Percentiles rank a stretch among this genome's conserved stretches.
Evolutionary conservation across 2,888 invertebrate genomes (phyloP).

Genomic region (Busseola fusca): DNA sequence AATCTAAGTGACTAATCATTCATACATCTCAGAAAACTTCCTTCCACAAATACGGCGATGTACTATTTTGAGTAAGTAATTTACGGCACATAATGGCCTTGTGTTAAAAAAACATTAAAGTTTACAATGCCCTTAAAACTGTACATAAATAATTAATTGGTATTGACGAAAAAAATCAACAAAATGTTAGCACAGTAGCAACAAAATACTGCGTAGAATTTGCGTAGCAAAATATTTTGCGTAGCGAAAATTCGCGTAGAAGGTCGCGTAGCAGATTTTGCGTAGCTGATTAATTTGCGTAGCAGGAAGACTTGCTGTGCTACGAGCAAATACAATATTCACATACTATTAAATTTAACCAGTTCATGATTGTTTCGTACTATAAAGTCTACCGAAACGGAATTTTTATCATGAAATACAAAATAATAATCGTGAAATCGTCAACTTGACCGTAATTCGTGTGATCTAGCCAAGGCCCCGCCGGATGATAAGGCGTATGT

Average conservation of each 20-base stretch:
- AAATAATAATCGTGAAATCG: conserved; percentile 84
- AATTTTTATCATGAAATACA: conserved; percentile 79
- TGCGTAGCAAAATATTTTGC: conserved; percentile 37
- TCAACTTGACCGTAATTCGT: conserved; percentile 89
- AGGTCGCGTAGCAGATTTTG: conserved; percentile 36
- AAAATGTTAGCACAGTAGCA: conserved; percentile 4
- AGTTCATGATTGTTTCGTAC: conserved; percentile 5
- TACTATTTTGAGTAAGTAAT: conserved; percentile 34
- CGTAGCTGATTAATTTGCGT: conserved; percentile 49
- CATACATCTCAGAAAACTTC: conserved; percentile 4
- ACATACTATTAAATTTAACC: conserved; percentile 10
- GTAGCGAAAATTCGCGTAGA: conserved; percentile 49
- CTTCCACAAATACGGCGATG: conserved; percentile 60
- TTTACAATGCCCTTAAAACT: not conserved
- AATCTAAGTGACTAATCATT: conserved; percentile 16
- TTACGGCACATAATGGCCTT: not conserved
- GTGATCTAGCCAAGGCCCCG: conserved; percentile 85
- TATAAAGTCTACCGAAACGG: conserved; percentile 54
- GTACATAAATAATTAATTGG: not conserved
- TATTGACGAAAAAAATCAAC: not conserved
- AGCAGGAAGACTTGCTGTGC: conserved; percentile 25
- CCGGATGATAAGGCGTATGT: conserved; percentile 82
- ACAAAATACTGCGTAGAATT: not conserved
- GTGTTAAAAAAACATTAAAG: not conserved
- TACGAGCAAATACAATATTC: conserved; percentile 12